Conservation (phyloP, 2,113 vertebrate species). For the Campylorhamphus procurvoides region DNA sequence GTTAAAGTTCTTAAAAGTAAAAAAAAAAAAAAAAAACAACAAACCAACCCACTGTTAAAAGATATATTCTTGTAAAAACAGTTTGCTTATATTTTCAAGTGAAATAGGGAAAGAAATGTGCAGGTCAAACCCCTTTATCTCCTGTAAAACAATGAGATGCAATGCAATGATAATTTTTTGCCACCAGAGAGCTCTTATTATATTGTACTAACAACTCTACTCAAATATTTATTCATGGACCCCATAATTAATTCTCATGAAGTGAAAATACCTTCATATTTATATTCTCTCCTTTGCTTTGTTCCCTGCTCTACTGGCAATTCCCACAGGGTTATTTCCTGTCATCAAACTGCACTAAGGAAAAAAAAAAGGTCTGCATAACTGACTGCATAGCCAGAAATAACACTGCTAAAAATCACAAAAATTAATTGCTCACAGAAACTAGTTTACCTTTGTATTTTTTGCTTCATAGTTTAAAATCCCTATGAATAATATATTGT, state of each 20-base stretch:
- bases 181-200: conserved; percentile 55
- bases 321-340: background rate
- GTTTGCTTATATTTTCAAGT: background rate
- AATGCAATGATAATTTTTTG: conserved; percentile 50
- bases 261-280: conserved; percentile 10
- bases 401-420: background rate
- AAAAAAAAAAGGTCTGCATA: background rate
- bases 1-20: background rate
- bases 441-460: background rate
- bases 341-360: background rate
- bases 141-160: conserved; percentile 8
- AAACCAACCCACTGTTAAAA: background rate
- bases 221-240: conserved; percentile 52
- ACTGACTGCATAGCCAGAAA: background rate
- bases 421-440: background rate
- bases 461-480: background rate
- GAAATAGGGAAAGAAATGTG: background rate
- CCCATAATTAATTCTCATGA: conserved; percentile 15
- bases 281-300: background rate
- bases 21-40: no score
- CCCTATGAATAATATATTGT: background rate
- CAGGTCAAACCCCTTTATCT: background rate
- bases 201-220: background rate
- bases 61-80: background rate
- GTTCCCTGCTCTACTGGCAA: background rate